Percentiles rank a stretch among this genome's conserved stretches.
phyloP scores from a whole-genome alignment of 1,140 invertebrate genomes.

The Trichonephila inaurata region DNA sequence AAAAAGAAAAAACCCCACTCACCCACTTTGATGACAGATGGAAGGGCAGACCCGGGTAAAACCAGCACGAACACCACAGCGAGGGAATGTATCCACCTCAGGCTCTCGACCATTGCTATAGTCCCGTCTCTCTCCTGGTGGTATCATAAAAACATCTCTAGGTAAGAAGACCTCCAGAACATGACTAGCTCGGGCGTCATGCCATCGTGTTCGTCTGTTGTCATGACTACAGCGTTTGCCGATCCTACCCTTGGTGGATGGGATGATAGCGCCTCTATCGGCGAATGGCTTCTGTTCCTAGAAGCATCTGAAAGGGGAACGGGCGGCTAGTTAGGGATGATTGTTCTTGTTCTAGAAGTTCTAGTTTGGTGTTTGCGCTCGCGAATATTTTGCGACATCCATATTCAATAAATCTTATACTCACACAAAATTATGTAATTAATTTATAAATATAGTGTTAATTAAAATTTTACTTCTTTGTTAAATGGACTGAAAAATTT shows the following conservation, averaged over 20 bases:
- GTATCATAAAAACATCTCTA: slow-evolving; percentile 10
- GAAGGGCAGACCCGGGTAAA: slow-evolving; percentile 7
- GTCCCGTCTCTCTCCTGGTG: not conserved
- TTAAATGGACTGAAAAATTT: too few species aligned
- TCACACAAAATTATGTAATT: too few species aligned
- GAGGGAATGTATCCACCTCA: slow-evolving; percentile 9
- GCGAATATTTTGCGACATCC: too few species aligned
- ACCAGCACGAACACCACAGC: not conserved
- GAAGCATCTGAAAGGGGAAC: not conserved
- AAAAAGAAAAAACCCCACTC: not conserved
- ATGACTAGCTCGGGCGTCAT: slow-evolving; percentile 42
- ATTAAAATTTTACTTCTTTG: too few species aligned
- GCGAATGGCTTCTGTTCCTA: not conserved
- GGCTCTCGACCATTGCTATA: slow-evolving; percentile 14
- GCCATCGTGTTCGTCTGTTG: slow-evolving; percentile 65
- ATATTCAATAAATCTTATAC: too few species aligned
- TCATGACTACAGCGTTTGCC: slow-evolving; percentile 31
- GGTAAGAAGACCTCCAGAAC: slow-evolving; percentile 21
- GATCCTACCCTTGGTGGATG: slow-evolving; percentile 12
- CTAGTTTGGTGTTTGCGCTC: too few species aligned
- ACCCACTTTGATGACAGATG: slow-evolving; percentile 42
- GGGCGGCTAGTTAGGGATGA: not conserved
- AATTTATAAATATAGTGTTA: too few species aligned
- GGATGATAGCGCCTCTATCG: slow-evolving; percentile 28
- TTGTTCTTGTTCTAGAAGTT: not conserved